These are phyloP conservation scores for Drosophila siamana DNA, from an alignment of 2,888 invertebrate genomes.

Conservation along the genomic window DNA sequence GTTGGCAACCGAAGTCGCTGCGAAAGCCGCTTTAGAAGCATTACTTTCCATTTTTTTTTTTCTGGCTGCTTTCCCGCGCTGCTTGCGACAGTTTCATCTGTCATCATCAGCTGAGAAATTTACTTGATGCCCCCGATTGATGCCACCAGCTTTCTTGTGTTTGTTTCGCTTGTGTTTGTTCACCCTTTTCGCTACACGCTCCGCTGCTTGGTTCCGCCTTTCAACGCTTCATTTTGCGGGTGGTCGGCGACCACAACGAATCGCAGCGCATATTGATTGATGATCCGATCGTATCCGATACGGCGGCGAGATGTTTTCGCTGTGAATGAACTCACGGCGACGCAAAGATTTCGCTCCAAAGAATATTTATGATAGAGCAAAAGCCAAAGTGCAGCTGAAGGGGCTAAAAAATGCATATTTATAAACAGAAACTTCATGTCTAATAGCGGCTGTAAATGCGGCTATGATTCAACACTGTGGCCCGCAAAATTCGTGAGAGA, in stretches of 20 bases:
- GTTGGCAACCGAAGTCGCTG: too few relatives aligned
- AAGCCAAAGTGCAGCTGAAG: too few relatives aligned
- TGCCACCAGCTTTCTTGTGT: conserved; percentile 10
- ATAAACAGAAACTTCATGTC: too few relatives aligned
- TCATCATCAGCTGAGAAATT: conserved; percentile 7
- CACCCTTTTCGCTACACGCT: conserved; percentile 20
- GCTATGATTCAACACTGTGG: not conserved
- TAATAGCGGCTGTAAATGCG: not conserved
- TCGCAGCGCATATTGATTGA: conserved; percentile 10
- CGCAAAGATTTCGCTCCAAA: too few relatives aligned
- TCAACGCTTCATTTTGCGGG: conserved; percentile 9
- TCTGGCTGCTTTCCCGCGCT: conserved; percentile 40
- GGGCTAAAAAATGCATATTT: too few relatives aligned
- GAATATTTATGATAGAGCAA: too few relatives aligned
- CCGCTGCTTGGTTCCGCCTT: conserved; percentile 24
- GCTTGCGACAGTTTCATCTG: conserved; percentile 35
- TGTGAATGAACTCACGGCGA: conserved; percentile 2
- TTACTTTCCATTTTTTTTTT: conserved; percentile 66
- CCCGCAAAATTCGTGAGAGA: too few relatives aligned
- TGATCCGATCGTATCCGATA: conserved; percentile 7
- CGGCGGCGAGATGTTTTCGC: not conserved
- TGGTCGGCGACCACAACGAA: conserved; percentile 6
- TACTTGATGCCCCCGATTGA: conserved; percentile 11
- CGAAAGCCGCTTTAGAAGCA: conserved; percentile 67
- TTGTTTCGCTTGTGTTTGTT: too few relatives aligned